Base-by-base conservation (phyloP, 2,113 vertebrate genomes). In the Hemichromis elongatus region DNA sequence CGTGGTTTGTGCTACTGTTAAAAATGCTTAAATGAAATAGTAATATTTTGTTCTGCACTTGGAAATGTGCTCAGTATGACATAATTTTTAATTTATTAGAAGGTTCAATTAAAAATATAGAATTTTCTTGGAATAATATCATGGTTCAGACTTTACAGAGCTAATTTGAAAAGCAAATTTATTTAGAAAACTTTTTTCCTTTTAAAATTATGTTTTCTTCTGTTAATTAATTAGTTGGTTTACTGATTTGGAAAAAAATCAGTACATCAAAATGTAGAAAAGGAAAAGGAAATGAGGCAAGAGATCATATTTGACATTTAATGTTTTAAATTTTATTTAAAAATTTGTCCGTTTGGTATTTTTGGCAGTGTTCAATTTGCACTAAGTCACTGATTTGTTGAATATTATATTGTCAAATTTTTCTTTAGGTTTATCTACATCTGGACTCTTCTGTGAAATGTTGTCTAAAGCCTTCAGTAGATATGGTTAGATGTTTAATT, bases 201-300 rank as follows among this genome's bases (percentile, higher is more conserved):
- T 63, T 63, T 35, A 35, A 35, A n/a, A 63, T 35, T 1, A 7
- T 35, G 18, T n/a, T 1, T 63, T 35, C n/a, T n/a, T n/a, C n/a
- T 63, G 0, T 37, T 28, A 3, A 4, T 28, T 28, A 3, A 7
- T 33, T 7, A 7, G 33, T 7, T 37, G 35, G 7, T 24, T 68
- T 42, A 14, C n/a, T 68, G 61, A 40, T 66, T 66, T 66, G 61
- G 9, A 0, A 2, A 3, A 3, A n/a, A 33, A n/a, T 0, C 59
- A 5, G 59, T 1, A 21, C 10, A 19, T 37, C 37, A 63, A 63
- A 63, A 63, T 0, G 59, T 30, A 63, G 33, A 63, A 28, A 63
- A 63, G 30, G n/a, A 35, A 63, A 35, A 1, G 59, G n/a, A 63
- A 63, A 63, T n/a, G 18, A 18, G 10, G 35, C 59, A 63, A n/a